Base-by-base conservation (phyloP, 2,888 invertebrate genomes). In the Nemurella pictetii region DNA sequence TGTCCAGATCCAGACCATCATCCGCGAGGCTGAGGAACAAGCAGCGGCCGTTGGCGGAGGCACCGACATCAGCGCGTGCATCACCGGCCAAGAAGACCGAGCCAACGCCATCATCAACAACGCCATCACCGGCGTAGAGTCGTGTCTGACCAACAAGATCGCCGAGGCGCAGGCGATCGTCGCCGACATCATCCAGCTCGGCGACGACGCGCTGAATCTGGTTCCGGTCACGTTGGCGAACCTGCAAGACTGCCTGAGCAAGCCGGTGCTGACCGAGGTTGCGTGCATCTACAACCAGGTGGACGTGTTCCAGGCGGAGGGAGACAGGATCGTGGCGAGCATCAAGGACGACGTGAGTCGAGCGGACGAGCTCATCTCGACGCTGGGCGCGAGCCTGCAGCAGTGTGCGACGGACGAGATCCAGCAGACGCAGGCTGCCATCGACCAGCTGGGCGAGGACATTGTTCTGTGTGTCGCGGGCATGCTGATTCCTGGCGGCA, bases 391-490 rank as follows among this genome's bases (percentile, higher is more conserved):
- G 30, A 29, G 29, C 7, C 30, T 80, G 4, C n/a, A n/a, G 30
- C 25, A 26, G 7, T 80, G 80, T 32, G 32, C 80, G 0, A 29
- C 29, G 2, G 4, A 29, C 7, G 12, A 32, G 80, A 29, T 80
- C 25, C 2, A 28, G 25, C 9, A 80, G 15, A n/a, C 80, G 20
- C 80, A 30, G 80, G 32, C 80, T 1, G 29, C 26, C 30, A 80
- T 80, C 32, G 80, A 80, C 80, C 80, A 80, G 29, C n/a, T 80
- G 80, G 80, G 32, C 7, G 25, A 30, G 29, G 80, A 80, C 20
- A 80, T 80, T 29, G 80, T 80, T 3, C n/a, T 80, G 29, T 80
- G 80, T 80, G 80, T 80, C n/a, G 80, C 80, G 7, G 80, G 80
- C 32, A 80, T 80, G 80, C 80, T 80, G 15, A 28, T 80, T 28